These are phyloP conservation scores for Drosophila ananassae DNA, from an alignment of 1,140 invertebrate genomes.

Conservation along the genomic window DNA sequence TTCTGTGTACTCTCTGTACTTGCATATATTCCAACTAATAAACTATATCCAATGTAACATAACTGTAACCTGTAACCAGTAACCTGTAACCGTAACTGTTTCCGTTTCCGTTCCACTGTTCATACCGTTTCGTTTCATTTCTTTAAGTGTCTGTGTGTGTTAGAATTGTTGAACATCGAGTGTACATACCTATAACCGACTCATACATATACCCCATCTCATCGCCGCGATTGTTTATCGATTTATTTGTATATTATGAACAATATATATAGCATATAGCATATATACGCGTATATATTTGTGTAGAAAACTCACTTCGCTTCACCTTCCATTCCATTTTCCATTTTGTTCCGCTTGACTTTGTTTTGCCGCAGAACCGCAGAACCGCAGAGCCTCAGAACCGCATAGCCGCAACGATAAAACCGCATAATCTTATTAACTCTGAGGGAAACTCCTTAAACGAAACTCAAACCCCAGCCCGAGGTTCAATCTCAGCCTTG, in stretches of 20 bases:
- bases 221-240: conserved; percentile 10
- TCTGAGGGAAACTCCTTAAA: conserved; percentile 16
- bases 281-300: background rate
- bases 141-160: conserved; percentile 24
- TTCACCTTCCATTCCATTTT: conserved; percentile 8
- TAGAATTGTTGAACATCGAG: conserved; percentile 26
- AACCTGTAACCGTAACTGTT: conserved; percentile 20
- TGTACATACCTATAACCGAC: conserved; percentile 26
- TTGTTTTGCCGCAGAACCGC: conserved; percentile 27
- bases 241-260: conserved; percentile 10
- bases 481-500: conserved; percentile 18
- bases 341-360: conserved; percentile 18
- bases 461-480: conserved; percentile 5
- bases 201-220: conserved; percentile 3
- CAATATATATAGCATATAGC: too few species aligned
- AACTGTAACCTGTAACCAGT: conserved; percentile 24
- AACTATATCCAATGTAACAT: conserved; percentile 45
- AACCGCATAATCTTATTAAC: conserved; percentile 55
- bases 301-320: conserved; percentile 9
- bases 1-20: conserved; percentile 61
- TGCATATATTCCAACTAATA: conserved; percentile 32
- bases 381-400: conserved; percentile 6
- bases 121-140: conserved; percentile 43
- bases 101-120: conserved; percentile 42
- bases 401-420: conserved; percentile 43